A percentile compares a stretch with the other conserved stretches of the same genome.
phyloP scores from a whole-genome alignment of 2,113 vertebrate genomes.

The Vulpes ferrilata region DNA sequence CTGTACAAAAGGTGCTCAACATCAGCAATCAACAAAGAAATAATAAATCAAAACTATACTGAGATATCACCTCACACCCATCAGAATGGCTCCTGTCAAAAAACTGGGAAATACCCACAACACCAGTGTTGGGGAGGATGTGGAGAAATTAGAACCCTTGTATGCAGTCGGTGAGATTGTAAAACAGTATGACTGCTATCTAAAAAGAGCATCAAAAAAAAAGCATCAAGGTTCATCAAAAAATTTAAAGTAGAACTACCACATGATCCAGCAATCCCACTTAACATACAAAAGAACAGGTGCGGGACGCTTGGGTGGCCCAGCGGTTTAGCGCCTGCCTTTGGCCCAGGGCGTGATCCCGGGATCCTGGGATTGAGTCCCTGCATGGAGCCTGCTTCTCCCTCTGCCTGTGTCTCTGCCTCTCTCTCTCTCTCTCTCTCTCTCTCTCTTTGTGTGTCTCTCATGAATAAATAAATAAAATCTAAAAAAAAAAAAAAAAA shows the following conservation, averaged over 20 bases:
- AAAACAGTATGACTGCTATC: no score
- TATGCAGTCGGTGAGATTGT: not conserved
- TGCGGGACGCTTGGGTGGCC: no score
- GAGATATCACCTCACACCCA: not conserved
- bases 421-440: no score
- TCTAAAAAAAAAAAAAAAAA: no score
- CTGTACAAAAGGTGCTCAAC: not conserved
- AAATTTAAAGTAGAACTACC: not conserved
- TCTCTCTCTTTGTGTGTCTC: no score
- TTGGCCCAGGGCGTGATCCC: no score
- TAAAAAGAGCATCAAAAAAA: not conserved
- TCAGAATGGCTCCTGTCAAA: not conserved
- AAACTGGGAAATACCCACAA: not conserved
- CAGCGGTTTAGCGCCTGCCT: no score
- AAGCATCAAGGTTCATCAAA: not conserved
- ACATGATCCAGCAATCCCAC: not conserved
- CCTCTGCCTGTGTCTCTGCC: no score
- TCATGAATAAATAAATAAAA: no score
- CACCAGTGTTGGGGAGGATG: not conserved
- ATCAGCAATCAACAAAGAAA: not conserved
- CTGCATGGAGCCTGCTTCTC: no score
- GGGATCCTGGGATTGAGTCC: no score
- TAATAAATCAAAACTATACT: not conserved
- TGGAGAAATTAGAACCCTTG: not conserved
- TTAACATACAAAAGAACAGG: no score